Conservation (phyloP, 1,140 invertebrate species). For the Drosophila mayri region DNA sequence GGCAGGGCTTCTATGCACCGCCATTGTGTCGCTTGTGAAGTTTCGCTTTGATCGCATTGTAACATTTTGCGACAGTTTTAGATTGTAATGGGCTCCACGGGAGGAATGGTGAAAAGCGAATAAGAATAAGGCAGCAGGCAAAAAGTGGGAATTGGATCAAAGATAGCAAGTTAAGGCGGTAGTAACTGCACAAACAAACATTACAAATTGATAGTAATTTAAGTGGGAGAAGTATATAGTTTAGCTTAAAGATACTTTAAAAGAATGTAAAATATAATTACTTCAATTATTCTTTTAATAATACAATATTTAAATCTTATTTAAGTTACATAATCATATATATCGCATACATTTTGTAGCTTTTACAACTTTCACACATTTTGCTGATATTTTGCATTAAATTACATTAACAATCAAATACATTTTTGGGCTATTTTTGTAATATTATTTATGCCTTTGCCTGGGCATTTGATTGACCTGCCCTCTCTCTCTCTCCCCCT, state of each 20-base stretch:
- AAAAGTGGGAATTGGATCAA: conserved; percentile 17
- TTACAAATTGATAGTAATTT: conserved; percentile 17
- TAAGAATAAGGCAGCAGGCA: conserved; percentile 2
- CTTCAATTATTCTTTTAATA: background rate
- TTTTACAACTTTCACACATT: background rate
- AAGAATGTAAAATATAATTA: no score
- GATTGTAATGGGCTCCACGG: conserved; percentile 41
- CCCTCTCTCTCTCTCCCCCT: background rate
- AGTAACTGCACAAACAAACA: conserved; percentile 3
- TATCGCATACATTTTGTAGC: background rate
- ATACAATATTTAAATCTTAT: background rate
- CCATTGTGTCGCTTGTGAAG: conserved; percentile 32
- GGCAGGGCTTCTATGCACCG: conserved; percentile 29
- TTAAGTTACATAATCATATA: background rate
- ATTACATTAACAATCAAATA: conserved; percentile 1
- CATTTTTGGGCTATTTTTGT: conserved; percentile 8
- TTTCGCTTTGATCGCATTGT: conserved; percentile 55
- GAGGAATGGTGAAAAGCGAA: conserved; percentile 12
- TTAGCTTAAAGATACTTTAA: no score
- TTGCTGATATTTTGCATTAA: conserved; percentile 5
- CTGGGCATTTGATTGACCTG: conserved; percentile 3
- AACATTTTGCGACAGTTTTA: conserved; percentile 64
- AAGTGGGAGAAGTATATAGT: background rate
- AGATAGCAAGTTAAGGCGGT: conserved; percentile 10
- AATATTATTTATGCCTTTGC: background rate